Base-by-base conservation (phyloP, 2,888 invertebrate genomes). In the Eupithecia vulgata region DNA sequence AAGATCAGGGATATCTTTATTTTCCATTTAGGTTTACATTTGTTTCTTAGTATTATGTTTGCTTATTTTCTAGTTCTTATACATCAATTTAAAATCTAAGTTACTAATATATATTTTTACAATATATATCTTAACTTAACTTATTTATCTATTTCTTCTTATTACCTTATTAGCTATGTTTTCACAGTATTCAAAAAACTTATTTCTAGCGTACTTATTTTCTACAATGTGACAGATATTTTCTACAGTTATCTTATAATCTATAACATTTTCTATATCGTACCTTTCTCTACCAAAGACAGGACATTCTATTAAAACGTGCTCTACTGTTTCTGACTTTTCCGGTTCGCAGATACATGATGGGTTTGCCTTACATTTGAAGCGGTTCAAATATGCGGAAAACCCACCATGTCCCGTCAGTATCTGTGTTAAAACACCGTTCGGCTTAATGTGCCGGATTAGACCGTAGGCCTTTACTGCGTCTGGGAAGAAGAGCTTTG, bases 401-500 rank as follows among this genome's bases (percentile, higher is more conserved):
- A 67, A 67, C 35, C 67, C 67, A 71, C 57, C 52, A 21, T 52
- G 52, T n/a, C 52, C 52, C 1, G 52, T 52, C 8, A 57, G 8
- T 57, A 57, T 12, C 64, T 72, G 68, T 5, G 68, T 72, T 6
- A 52, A 0, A 0, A 40, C 13, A 2, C 57, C 10, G 0, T 25
- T 35, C 8, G 21, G 45, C 21, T 45, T 4, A 2, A 68, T 17
- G 12, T 68, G 13, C 8, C 59, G 65, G 15, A 68, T 59, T 3
- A 42, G 5, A 7, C 21, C 59, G 13, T 35, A 66, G 1, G 72
- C 68, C n/a, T 40, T 8, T 8, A 21, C 8, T 0, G 67, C 73
- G 57, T 73, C 72, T 21, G 73, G 76, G 70, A 74, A 72, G 12
- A 70, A 70, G 0, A 70, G 1, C 10, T 66, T 75, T 0, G 75